These are phyloP conservation scores for Fopius arisanus DNA, from an alignment of 1,140 invertebrate genomes.

Conservation along the genomic window DNA sequence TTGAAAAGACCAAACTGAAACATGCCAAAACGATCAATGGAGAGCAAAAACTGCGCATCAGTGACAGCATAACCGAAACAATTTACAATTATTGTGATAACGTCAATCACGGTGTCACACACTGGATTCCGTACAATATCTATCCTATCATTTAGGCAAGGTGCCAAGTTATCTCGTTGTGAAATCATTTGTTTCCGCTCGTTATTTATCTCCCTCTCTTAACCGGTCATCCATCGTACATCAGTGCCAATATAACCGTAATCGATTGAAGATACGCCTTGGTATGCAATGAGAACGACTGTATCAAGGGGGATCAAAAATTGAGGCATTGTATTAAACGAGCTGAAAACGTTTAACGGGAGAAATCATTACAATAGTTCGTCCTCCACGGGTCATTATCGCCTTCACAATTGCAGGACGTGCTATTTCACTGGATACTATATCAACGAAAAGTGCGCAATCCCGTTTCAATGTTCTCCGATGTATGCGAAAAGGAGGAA, in stretches of 20 bases:
- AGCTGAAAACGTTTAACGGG: background rate
- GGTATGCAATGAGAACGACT: constrained; percentile 26
- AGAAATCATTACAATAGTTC: constrained; percentile 32
- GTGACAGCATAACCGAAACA: background rate
- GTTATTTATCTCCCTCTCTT: constrained; percentile 20
- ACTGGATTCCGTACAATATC: background rate
- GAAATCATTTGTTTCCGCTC: constrained; percentile 25
- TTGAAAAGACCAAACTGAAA: background rate
- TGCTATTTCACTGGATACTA: constrained; percentile 36
- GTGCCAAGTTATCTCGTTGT: constrained; percentile 21
- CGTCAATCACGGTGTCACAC: constrained; percentile 16
- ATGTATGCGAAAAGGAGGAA: background rate
- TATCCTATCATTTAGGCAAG: constrained; percentile 16
- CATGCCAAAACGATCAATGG: background rate
- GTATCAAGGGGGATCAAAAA: constrained; percentile 20
- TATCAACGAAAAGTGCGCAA: constrained; percentile 27
- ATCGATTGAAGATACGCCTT: constrained; percentile 31
- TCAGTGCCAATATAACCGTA: constrained; percentile 25
- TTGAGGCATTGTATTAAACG: constrained; percentile 11
- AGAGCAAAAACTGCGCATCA: background rate
- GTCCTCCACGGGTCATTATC: constrained; percentile 38
- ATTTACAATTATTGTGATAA: constrained; percentile 18
- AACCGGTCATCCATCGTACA: constrained; percentile 3
- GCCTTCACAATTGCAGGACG: constrained; percentile 40
- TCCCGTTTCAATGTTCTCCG: constrained; percentile 3